A percentile compares a stretch with the other conserved stretches of the same genome.
Conservation (phyloP, 2,113 vertebrate genomes). For the Callithrix jacchus region DNA sequence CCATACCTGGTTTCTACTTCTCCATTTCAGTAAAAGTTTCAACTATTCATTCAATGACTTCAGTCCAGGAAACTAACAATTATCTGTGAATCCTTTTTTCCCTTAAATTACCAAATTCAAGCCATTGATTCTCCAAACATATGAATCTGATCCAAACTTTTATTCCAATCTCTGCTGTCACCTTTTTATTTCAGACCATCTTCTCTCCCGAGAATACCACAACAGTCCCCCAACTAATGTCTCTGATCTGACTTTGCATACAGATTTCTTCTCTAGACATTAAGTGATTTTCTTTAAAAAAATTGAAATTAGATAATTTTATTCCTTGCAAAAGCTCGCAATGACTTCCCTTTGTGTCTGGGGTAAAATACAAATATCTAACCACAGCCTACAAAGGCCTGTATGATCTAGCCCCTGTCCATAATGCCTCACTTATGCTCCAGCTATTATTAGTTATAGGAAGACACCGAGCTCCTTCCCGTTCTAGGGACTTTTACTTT, state of each 20-base stretch:
- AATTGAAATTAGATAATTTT: not conserved
- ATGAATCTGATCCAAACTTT: not conserved
- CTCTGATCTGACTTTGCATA: not conserved
- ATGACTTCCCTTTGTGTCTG: not conserved
- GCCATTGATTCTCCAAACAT: not conserved
- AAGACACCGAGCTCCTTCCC: not conserved
- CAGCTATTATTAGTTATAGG: not conserved
- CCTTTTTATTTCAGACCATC: not conserved
- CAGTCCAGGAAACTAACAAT: not conserved
- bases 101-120: not conserved
- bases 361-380: not conserved
- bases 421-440: not conserved
- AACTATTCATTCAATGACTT: not conserved
- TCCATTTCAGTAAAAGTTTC: not conserved
- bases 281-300: not conserved
- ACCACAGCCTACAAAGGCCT: not conserved
- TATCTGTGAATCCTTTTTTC: not conserved
- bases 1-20: not conserved
- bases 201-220: not conserved
- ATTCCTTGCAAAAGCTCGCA: not conserved
- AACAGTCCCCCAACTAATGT: not conserved
- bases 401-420: not conserved
- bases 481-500: not conserved
- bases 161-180: not conserved
- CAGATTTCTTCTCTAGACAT: not conserved